Percentiles rank a stretch among this genome's conserved stretches.
phyloP scores from a whole-genome alignment of 1,140 invertebrate genomes.

The Penaeus chinensis region DNA sequence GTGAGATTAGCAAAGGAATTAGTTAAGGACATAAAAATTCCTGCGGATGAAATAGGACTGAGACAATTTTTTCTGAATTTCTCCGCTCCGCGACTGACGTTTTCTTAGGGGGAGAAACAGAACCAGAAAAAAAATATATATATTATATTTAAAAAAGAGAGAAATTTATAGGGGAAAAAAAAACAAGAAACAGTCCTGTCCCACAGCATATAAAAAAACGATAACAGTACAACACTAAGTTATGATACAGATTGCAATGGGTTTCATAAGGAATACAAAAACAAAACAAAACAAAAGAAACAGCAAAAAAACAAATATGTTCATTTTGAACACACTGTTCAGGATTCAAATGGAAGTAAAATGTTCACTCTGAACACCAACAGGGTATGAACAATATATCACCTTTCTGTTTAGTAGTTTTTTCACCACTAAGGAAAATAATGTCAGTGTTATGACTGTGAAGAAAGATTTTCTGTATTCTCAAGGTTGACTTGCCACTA shows the following conservation, averaged over 20 bases:
- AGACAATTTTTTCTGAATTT: too few relatives aligned
- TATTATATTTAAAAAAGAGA: neutral
- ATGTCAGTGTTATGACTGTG: slow-evolving; percentile 7
- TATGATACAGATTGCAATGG: neutral
- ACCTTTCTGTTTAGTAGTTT: slow-evolving; percentile 10
- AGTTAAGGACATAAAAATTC: too few relatives aligned
- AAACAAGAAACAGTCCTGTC: neutral
- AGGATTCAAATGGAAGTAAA: neutral
- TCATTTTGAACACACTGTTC: too few relatives aligned
- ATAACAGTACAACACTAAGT: neutral
- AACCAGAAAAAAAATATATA: neutral
- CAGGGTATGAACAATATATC: slow-evolving; percentile 22
- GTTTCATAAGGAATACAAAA: neutral
- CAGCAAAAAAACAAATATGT: too few relatives aligned
- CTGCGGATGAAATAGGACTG: too few relatives aligned
- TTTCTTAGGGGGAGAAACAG: too few relatives aligned
- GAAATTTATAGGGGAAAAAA: neutral
- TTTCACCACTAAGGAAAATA: neutral
- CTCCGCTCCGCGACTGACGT: too few relatives aligned
- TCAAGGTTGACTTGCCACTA: neutral
- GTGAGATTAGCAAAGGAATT: too few relatives aligned
- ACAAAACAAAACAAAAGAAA: too few relatives aligned
- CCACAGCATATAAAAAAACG: neutral
- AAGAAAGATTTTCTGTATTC: slow-evolving; percentile 4
- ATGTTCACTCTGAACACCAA: neutral